These are phyloP conservation scores for Oenanthe melanoleuca DNA, from an alignment of 2,113 vertebrate genomes.

Conservation along the genomic window DNA sequence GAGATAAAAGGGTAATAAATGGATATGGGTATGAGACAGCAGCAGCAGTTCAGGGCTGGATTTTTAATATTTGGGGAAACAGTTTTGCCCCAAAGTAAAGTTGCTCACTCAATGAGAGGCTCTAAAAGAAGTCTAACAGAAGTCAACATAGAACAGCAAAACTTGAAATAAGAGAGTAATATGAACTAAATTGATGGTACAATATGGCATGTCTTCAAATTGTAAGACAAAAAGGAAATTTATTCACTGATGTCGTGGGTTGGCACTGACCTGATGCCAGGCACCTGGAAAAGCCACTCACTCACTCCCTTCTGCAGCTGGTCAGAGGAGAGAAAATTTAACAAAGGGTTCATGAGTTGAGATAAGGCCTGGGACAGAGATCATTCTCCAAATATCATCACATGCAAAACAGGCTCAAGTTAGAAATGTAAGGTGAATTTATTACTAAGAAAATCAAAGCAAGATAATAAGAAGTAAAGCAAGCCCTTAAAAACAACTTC, in stretches of 20 bases:
- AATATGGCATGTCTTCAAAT: not conserved
- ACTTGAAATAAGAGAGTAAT: not conserved
- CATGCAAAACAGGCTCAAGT: not conserved
- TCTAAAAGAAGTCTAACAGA: not conserved
- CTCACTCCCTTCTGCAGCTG: not conserved
- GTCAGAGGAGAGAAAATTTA: not conserved
- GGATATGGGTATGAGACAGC: not conserved
- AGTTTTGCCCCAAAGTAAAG: not conserved
- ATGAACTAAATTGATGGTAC: not conserved
- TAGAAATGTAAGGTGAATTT: not conserved
- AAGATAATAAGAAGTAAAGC: not conserved
- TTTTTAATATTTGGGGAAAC: not conserved
- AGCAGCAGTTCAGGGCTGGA: not conserved
- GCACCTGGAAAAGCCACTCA: not conserved
- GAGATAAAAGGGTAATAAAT: not conserved
- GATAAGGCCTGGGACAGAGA: not conserved
- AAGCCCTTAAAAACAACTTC: not conserved
- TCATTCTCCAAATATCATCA: not conserved
- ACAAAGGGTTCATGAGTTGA: not conserved
- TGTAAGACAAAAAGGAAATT: not conserved
- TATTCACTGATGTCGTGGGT: not conserved
- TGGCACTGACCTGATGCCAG: not conserved
- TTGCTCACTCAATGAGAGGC: not conserved
- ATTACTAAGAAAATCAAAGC: not conserved
- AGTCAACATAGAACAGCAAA: not conserved